phyloP scores from a whole-genome alignment of 1,140 invertebrate species.

The Meloidogyne exigua region DNA sequence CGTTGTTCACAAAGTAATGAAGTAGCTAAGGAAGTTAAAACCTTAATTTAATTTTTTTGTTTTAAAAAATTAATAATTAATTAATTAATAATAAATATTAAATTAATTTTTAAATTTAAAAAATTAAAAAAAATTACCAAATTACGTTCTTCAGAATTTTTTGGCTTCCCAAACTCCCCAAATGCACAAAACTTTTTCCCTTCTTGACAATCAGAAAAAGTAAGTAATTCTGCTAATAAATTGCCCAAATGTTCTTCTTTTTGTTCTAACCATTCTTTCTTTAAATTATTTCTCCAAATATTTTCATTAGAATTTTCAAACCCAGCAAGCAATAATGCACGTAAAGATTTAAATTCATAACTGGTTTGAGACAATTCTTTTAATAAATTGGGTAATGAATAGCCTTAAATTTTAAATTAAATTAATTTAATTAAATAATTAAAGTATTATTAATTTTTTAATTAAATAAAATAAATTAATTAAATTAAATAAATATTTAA shows the following conservation, averaged over 20 bases:
- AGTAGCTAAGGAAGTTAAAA: constrained; percentile 40
- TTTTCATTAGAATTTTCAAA: background rate
- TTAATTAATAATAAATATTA: too few species aligned
- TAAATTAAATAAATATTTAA: too few species aligned
- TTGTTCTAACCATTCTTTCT: constrained; percentile 12
- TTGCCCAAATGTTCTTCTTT: constrained; percentile 6
- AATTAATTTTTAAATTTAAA: background rate
- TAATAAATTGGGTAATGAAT: constrained; percentile 37
- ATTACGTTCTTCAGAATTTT: constrained; percentile 21
- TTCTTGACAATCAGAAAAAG: constrained; percentile 41
- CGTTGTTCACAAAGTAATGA: constrained; percentile 46
- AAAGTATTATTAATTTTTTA: too few species aligned
- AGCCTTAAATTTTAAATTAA: constrained; percentile 20
- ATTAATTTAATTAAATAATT: too few species aligned
- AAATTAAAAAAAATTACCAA: constrained; percentile 7
- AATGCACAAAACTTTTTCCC: constrained; percentile 31
- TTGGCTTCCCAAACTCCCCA: constrained; percentile 37
- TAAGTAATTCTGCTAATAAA: constrained; percentile 42
- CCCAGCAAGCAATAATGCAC: constrained; percentile 13
- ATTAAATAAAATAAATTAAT: too few species aligned
- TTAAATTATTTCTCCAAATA: background rate
- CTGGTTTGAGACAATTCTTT: constrained; percentile 35
- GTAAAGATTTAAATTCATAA: constrained; percentile 42
- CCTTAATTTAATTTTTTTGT: constrained; percentile 15
- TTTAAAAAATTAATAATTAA: background rate